Percentiles rank a stretch among this genome's conserved stretches.
These are phyloP conservation scores for Polymixis lichenea DNA, from an alignment of 2,888 invertebrate species.

Conservation along the genomic window DNA sequence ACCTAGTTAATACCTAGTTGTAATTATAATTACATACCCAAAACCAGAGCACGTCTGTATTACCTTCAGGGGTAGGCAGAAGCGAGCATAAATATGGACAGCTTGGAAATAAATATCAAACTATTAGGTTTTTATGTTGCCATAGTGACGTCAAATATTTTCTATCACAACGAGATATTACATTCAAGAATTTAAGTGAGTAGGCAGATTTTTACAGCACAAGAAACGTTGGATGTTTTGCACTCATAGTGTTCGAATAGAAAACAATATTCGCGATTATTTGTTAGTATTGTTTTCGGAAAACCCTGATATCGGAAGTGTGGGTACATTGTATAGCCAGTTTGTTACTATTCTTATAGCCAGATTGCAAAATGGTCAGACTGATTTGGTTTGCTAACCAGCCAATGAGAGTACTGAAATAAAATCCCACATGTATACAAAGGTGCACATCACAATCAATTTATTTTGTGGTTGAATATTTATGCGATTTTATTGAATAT, in stretches of 20 bases:
- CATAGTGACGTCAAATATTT: too few species aligned
- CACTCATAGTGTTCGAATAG: not conserved
- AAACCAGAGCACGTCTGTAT: not conserved
- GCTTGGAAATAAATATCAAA: too few species aligned
- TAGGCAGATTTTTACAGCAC: too few species aligned
- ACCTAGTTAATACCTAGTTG: not conserved
- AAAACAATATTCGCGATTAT: not conserved
- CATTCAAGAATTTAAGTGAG: too few species aligned
- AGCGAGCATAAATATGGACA: too few species aligned
- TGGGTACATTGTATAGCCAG: too few species aligned
- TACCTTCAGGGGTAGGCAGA: not conserved
- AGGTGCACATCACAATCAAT: not conserved
- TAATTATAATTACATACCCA: not conserved
- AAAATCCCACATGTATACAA: not conserved
- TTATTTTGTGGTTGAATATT: constrained; percentile 9
- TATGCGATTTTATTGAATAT: not conserved
- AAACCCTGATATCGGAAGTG: too few species aligned
- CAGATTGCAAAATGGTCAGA: not conserved
- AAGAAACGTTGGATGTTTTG: too few species aligned
- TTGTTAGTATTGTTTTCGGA: not conserved
- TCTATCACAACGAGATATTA: too few species aligned
- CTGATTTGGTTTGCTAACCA: not conserved
- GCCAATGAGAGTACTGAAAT: not conserved
- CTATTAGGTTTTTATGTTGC: too few species aligned
- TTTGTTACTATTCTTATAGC: not conserved